Evolutionary conservation across 1,140 invertebrate species (phyloP).

Genomic region (Dufourea novaeangliae): DNA sequence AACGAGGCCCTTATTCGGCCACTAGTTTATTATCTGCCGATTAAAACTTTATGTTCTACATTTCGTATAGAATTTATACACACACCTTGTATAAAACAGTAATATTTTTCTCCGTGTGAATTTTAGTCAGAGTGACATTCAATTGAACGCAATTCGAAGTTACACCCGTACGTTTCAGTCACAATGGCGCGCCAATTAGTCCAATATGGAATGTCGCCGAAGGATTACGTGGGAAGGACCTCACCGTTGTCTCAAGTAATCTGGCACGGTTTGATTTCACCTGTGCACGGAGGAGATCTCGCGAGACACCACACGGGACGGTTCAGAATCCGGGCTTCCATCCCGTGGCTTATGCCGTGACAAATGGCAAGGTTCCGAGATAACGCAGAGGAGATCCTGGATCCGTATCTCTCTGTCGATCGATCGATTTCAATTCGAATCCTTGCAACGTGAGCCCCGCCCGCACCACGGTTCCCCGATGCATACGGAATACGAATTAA

Average conservation of each 20-base stretch:
- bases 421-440: slow-evolving; percentile 64
- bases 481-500: slow-evolving; percentile 40
- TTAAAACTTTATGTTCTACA: too few relatives aligned
- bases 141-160: slow-evolving; percentile 12
- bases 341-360: slow-evolving; percentile 67
- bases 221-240: slow-evolving; percentile 31
- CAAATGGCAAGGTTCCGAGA: slow-evolving; percentile 71
- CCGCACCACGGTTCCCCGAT: neutral
- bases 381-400: slow-evolving; percentile 60
- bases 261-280: slow-evolving; percentile 47
- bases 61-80: too few relatives aligned
- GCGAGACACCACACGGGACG: slow-evolving; percentile 16
- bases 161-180: neutral
- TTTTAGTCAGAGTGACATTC: slow-evolving; percentile 11
- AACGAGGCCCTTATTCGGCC: too few relatives aligned
- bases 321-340: slow-evolving; percentile 45
- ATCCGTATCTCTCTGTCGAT: slow-evolving; percentile 60
- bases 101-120: too few relatives aligned
- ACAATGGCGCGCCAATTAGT: slow-evolving; percentile 37
- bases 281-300: slow-evolving; percentile 36
- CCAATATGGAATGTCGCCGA: slow-evolving; percentile 4
- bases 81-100: too few relatives aligned
- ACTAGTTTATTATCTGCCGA: too few relatives aligned
- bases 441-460: slow-evolving; percentile 25
- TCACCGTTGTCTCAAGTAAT: slow-evolving; percentile 38